phyloP scores from a whole-genome alignment of 1,140 invertebrate genomes.

The Bombyx mandarina region DNA sequence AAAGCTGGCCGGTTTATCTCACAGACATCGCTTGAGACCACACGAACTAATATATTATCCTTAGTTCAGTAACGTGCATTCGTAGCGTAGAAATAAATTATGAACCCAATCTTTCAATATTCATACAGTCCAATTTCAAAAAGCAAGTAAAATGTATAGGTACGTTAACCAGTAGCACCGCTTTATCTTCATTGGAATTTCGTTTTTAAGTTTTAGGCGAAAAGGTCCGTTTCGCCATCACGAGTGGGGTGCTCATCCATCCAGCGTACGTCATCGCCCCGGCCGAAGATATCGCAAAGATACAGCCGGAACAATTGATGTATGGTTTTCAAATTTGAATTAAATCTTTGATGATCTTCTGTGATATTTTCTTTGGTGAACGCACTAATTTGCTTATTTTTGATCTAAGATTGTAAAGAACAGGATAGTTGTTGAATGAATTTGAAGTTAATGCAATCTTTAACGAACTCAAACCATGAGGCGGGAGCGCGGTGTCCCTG shows the following conservation, averaged over 20 bases:
- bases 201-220: conserved; percentile 27
- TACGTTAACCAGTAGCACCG: background rate
- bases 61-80: no score
- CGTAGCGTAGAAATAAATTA: no score
- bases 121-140: background rate
- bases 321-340: conserved; percentile 7
- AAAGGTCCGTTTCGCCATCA: conserved; percentile 30
- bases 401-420: background rate
- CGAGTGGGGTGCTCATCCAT: conserved; percentile 34
- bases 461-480: no score
- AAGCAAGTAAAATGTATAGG: background rate
- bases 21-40: no score
- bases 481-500: no score
- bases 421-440: no score
- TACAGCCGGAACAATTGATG: conserved; percentile 18
- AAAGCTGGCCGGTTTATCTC: no score
- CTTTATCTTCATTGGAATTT: conserved; percentile 1
- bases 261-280: conserved; percentile 31
- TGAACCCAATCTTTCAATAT: background rate
- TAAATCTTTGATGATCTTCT: no score
- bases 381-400: background rate
- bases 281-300: conserved; percentile 39
- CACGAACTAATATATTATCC: no score
- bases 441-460: no score
- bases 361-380: background rate